A percentile compares a stretch with the other conserved stretches of the same genome.
Evolutionary conservation across 2,797 vertebrate species (phyloP).

Genomic region (Merluccius polli): DNA sequence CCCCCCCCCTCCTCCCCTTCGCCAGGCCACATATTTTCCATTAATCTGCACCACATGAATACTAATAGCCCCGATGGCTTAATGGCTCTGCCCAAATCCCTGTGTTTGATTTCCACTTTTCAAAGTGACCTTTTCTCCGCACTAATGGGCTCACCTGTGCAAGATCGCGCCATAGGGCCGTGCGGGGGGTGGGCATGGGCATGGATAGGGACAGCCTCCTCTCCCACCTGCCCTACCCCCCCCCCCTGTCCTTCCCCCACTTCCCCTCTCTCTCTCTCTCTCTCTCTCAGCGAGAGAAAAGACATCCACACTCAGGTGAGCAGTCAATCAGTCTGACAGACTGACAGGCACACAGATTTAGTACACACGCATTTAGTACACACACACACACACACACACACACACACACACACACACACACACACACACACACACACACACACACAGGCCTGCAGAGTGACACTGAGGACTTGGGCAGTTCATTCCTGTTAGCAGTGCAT

Average conservation of each 20-base stretch:
- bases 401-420: conserved; percentile 22
- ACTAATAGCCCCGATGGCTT: conserved; percentile 71
- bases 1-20: conserved; percentile 34
- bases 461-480: background rate
- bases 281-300: conserved; percentile 1
- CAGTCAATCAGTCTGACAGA: conserved; percentile 4
- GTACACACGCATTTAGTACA: conserved; percentile 5
- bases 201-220: conserved; percentile 37
- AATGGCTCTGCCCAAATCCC: conserved; percentile 73
- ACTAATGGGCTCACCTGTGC: conserved; percentile 73
- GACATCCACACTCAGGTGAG: conserved; percentile 19
- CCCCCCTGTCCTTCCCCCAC: conserved; percentile 33
- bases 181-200: conserved; percentile 45
- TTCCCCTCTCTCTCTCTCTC: conserved; percentile 17
- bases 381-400: conserved; percentile 24
- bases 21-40: conserved; percentile 71
- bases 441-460: conserved; percentile 33
- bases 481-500: background rate
- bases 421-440: conserved; percentile 21
- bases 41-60: conserved; percentile 74
- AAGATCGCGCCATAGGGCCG: conserved; percentile 60
- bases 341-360: conserved; percentile 1
- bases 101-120: conserved; percentile 76
- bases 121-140: conserved; percentile 76
- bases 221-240: conserved; percentile 33